A percentile compares a stretch with the other conserved stretches of the same genome.
Conservation (phyloP, 2,888 invertebrate genomes). For the Smittia aterrima region DNA sequence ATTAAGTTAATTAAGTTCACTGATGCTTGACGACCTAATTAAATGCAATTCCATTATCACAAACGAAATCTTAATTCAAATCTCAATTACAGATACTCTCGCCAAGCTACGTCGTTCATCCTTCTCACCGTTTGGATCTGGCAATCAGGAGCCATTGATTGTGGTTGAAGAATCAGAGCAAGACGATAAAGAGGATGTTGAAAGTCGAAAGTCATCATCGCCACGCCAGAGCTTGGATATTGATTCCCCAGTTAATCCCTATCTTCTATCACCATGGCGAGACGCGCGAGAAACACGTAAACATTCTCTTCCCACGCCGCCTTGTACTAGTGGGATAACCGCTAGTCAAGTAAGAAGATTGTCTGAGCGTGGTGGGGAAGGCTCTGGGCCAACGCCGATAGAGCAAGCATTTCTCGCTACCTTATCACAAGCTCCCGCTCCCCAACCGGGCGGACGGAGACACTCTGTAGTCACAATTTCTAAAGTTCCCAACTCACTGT, state of each 20-base stretch:
- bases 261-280: conserved; percentile 77
- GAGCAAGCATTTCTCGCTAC: conserved; percentile 83
- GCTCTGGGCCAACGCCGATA: conserved; percentile 70
- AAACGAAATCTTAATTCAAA: neutral
- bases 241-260: conserved; percentile 77
- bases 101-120: conserved; percentile 59
- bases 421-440: conserved; percentile 69
- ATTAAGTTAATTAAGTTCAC: neutral
- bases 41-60: no score
- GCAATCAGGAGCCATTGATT: conserved; percentile 70
- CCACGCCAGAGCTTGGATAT: conserved; percentile 67
- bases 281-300: conserved; percentile 72
- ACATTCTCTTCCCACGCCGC: conserved; percentile 79
- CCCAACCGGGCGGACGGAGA: conserved; percentile 72
- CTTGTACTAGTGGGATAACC: conserved; percentile 80
- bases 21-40: neutral
- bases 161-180: conserved; percentile 76
- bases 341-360: conserved; percentile 82
- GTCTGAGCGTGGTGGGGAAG: conserved; percentile 75
- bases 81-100: conserved; percentile 22
- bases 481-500: conserved; percentile 72
- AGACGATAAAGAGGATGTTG: conserved; percentile 64
- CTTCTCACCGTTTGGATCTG: conserved; percentile 58
- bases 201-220: conserved; percentile 56
- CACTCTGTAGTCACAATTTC: conserved; percentile 87